Evolutionary conservation across 2,888 invertebrate genomes (phyloP).

Genomic region (Smittia aterrima): DNA sequence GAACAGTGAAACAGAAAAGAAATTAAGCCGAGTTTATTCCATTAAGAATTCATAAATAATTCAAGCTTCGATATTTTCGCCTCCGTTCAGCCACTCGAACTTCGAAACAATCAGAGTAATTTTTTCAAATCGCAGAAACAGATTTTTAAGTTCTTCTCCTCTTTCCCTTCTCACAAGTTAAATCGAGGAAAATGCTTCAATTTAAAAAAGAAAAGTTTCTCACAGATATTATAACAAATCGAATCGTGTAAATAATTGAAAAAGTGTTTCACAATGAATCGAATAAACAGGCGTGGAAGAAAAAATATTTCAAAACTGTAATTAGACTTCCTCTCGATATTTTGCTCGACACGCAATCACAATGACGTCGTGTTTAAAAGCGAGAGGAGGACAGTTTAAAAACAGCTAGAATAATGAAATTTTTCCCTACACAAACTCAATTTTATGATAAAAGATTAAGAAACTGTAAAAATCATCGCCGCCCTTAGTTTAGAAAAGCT

Average conservation of each 20-base stretch:
- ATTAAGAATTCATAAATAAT: constrained; percentile 44
- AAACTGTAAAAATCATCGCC: constrained; percentile 16
- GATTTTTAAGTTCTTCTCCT: background rate
- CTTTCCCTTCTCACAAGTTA: background rate
- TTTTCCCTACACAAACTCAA: constrained; percentile 38
- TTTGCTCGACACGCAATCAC: background rate
- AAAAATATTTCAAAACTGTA: constrained; percentile 7
- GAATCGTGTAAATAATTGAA: constrained; percentile 33
- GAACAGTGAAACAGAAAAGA: background rate
- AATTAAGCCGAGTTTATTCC: constrained; percentile 37
- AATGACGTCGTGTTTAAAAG: background rate
- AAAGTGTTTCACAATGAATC: constrained; percentile 30
- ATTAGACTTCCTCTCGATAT: background rate
- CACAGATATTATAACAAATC: constrained; percentile 7
- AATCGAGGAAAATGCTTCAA: background rate
- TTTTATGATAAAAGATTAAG: constrained; percentile 7
- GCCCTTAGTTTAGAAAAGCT: constrained; percentile 8
- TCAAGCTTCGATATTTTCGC: constrained; percentile 41
- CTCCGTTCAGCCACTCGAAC: background rate
- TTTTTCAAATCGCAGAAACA: constrained; percentile 1
- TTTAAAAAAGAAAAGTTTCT: background rate
- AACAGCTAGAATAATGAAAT: background rate
- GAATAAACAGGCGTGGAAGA: constrained; percentile 30
- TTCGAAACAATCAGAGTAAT: constrained; percentile 12
- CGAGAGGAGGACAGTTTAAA: background rate